A percentile compares a stretch with the other conserved stretches of the same genome.
These are phyloP conservation scores for Gryllus longicercus DNA, from an alignment of 2,888 invertebrate species.

Conservation along the genomic window DNA sequence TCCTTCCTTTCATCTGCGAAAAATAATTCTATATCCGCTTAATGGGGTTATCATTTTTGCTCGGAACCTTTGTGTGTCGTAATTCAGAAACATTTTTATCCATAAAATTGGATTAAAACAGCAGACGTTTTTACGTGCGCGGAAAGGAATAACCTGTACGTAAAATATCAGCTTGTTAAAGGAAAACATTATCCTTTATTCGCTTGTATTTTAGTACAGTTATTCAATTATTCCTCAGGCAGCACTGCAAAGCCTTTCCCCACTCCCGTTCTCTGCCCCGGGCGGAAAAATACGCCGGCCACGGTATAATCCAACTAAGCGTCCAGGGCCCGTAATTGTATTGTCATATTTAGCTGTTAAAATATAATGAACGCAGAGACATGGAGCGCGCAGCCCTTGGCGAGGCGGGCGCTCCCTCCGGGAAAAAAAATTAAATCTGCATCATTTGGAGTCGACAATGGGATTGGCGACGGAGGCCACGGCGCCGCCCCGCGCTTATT, in stretches of 20 bases:
- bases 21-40: neutral
- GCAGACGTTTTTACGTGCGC: conserved; percentile 17
- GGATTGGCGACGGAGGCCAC: neutral
- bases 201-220: conserved; percentile 17
- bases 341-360: conserved; percentile 17
- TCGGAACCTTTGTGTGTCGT: neutral
- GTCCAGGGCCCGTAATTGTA: conserved; percentile 17
- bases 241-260: neutral
- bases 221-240: conserved; percentile 11
- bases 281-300: conserved; percentile 2
- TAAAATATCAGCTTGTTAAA: conserved; percentile 17
- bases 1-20: neutral
- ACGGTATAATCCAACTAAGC: conserved; percentile 11
- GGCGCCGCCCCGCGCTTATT: too few species aligned
- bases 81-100: neutral
- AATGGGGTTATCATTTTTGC: neutral
- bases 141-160: conserved; percentile 9
- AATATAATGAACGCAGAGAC: conserved; percentile 17
- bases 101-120: conserved; percentile 17
- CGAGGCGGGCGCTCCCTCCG: neutral
- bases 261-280: neutral
- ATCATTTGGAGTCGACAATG: conserved; percentile 9
- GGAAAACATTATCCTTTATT: conserved; percentile 17
- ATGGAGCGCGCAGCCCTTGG: neutral
- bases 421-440: neutral